phyloP scores from a whole-genome alignment of 2,888 invertebrate species.

The Ormyrus pomaceus region DNA sequence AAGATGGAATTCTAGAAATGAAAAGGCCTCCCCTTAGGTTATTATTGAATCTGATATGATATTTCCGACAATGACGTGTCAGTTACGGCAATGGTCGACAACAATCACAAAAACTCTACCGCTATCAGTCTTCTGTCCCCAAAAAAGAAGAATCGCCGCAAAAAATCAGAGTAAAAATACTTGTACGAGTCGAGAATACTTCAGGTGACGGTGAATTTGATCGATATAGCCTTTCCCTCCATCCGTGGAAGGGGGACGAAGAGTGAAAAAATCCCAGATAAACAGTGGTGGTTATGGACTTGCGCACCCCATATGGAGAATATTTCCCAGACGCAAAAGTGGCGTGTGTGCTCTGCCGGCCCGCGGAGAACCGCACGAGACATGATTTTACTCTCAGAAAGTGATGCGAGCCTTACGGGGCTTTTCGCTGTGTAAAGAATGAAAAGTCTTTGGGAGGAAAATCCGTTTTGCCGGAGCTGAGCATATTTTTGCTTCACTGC shows the following conservation, averaged over 20 bases:
- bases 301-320: slow-evolving; percentile 60
- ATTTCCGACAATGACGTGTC: neutral
- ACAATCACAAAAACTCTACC: slow-evolving; percentile 12
- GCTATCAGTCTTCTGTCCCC: neutral
- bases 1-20: slow-evolving; percentile 37
- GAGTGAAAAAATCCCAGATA: slow-evolving; percentile 62
- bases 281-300: slow-evolving; percentile 62
- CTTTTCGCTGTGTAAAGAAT: slow-evolving; percentile 26
- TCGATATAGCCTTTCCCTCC: slow-evolving; percentile 65
- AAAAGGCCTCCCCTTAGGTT: slow-evolving; percentile 37
- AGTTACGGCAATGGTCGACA: slow-evolving; percentile 17
- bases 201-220: slow-evolving; percentile 70
- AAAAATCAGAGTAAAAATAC: slow-evolving; percentile 70
- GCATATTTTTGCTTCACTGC: slow-evolving; percentile 9
- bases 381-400: slow-evolving; percentile 73
- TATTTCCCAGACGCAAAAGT: slow-evolving; percentile 62
- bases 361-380: slow-evolving; percentile 67
- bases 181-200: slow-evolving; percentile 68
- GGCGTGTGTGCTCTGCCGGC: slow-evolving; percentile 56
- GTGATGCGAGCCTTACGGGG: slow-evolving; percentile 55
- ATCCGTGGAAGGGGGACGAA: slow-evolving; percentile 43
- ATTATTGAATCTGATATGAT: slow-evolving; percentile 38
- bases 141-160: slow-evolving; percentile 6
- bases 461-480: slow-evolving; percentile 19
- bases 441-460: slow-evolving; percentile 23